Evolutionary conservation across 2,797 vertebrate genomes (phyloP).

Genomic region (Euthynnus affinis): DNA sequence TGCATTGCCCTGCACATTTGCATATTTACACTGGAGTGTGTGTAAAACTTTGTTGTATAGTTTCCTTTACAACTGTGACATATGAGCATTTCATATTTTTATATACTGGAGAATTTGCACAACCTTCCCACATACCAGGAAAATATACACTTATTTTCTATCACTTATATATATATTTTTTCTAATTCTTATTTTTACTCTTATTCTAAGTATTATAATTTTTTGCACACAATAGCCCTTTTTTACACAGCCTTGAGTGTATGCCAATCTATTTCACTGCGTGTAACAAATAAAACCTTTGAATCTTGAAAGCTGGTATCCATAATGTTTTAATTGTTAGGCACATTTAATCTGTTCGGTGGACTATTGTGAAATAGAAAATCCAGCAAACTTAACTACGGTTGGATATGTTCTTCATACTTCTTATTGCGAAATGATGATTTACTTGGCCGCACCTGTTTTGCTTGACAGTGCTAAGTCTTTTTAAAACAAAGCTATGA

Average conservation of each 20-base stretch:
- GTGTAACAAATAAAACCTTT: constrained; percentile 6
- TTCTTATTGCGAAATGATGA: not conserved
- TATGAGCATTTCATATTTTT: not conserved
- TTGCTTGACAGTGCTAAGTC: not conserved
- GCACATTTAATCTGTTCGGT: not conserved
- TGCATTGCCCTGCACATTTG: constrained; percentile 13
- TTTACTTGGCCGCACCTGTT: not conserved
- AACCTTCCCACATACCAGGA: not conserved
- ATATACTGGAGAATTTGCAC: not conserved
- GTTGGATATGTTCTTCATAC: not conserved
- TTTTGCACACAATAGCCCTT: not conserved
- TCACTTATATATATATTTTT: not conserved
- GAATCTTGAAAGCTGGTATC: not conserved
- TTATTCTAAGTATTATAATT: not conserved
- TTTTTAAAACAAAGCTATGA: not conserved
- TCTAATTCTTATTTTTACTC: not conserved
- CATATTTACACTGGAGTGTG: not conserved
- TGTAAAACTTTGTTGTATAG: not conserved
- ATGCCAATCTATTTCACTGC: not conserved
- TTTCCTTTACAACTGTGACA: not conserved
- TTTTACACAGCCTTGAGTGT: not conserved
- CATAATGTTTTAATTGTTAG: not conserved
- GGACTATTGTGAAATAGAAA: not conserved
- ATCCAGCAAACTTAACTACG: not conserved
- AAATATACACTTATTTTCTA: not conserved